phyloP scores from a whole-genome alignment of 1,140 invertebrate genomes.

The Bathynomus jamesi region DNA sequence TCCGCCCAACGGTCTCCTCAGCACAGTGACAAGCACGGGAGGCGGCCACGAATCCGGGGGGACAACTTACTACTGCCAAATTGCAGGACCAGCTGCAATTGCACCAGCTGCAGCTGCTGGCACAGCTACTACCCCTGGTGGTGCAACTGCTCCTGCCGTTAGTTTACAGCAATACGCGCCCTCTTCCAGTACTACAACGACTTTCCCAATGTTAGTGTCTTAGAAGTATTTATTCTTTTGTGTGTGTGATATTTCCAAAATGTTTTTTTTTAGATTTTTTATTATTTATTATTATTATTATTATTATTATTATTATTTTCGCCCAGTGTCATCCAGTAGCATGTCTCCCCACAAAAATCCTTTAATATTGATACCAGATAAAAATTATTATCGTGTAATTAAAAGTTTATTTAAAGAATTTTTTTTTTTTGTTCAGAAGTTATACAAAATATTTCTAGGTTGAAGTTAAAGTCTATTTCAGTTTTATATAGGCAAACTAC shows the following conservation, averaged over 20 bases:
- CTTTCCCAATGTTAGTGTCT: not conserved
- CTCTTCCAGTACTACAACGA: not conserved
- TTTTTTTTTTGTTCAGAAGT: too few relatives aligned
- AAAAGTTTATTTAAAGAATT: too few relatives aligned
- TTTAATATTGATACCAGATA: too few relatives aligned
- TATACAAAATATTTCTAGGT: too few relatives aligned
- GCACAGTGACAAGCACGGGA: not conserved
- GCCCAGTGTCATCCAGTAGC: too few relatives aligned
- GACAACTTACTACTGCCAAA: not conserved
- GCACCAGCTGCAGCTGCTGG: not conserved
- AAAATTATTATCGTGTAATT: too few relatives aligned
- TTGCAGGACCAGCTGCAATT: not conserved
- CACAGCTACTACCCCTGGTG: not conserved
- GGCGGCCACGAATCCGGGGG: not conserved
- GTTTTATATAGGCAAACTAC: too few relatives aligned
- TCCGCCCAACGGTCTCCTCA: not conserved
- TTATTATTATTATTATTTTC: not conserved
- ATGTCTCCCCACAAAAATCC: too few relatives aligned
- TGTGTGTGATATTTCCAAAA: too few relatives aligned
- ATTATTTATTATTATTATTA: slow-evolving; percentile 1
- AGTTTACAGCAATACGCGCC: not conserved
- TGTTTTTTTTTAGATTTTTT: not conserved
- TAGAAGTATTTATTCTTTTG: too few relatives aligned
- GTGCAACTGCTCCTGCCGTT: not conserved
- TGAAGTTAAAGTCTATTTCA: too few relatives aligned